Base-by-base conservation (phyloP, 2,113 vertebrate genomes). In the Lamprotornis superbus region DNA sequence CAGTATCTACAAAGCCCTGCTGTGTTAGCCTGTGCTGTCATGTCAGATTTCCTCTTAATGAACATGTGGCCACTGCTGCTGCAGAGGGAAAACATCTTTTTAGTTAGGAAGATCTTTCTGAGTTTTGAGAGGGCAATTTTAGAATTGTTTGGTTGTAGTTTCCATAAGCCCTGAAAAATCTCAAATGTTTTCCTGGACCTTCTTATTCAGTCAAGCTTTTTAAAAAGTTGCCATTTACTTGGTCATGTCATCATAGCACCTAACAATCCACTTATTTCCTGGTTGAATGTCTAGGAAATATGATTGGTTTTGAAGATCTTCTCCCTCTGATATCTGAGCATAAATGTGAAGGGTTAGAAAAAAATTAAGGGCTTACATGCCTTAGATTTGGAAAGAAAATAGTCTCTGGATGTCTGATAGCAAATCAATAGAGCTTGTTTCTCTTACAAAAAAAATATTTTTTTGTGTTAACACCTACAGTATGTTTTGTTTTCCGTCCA, bases 401-500 rank as follows among this genome's bases (percentile, higher is more conserved):
- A 35, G 35, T 44, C 8, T 53, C 42, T 21, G 19, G 14, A 37
- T 37, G 12, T 30, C 79, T 79, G 73, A 35, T 27, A 91, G 33
- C 9, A 86, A 57, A 76, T 28, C 4, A 85, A 31, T 44, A 30
- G 11, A 74, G 3, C 56, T 86, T 74, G 4, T 79, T 85, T 91
- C 30, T 39, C 59, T 28, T 16, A 61, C 5, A 61, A 60, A 39
- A 60, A 80, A 88, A 73, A 19, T 42, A 8, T 24, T 70, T 76
- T 89, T 89, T 76, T 53, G 8, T 59, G 20, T 86, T 81, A 56
- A 60, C 22, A 65, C 8, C 2, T 61, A 3, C 74, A 53, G 19
- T 31, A 12, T 25, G 6, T 87, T 84, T 81, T 33, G 4, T 89
- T 83, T 86, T 91, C 56, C 90, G 78, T 89, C 80, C 92, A 99